A percentile compares a stretch with the other conserved stretches of the same genome.
These are phyloP conservation scores for Nasonia vitripennis DNA, from an alignment of 1,140 invertebrate species.

Conservation along the genomic window DNA sequence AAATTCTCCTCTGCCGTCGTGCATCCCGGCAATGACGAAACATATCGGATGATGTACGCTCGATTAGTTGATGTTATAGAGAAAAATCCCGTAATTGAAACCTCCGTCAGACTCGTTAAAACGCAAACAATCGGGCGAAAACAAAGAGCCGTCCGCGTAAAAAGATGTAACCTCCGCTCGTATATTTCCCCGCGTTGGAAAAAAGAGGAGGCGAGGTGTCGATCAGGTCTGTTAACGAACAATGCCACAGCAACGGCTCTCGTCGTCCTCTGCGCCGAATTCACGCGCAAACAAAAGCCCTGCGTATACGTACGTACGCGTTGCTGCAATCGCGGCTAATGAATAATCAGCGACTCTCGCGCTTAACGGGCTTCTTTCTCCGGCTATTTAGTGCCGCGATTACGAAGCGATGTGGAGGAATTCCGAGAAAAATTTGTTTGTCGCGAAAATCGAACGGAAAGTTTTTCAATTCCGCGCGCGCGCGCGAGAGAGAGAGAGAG, in stretches of 20 bases:
- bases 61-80: no score
- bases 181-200: neutral
- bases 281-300: slow-evolving; percentile 45
- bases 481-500: no score
- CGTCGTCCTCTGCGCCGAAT: slow-evolving; percentile 36
- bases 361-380: neutral
- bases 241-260: slow-evolving; percentile 50
- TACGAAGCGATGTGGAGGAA: no score
- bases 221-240: slow-evolving; percentile 59
- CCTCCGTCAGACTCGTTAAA: neutral
- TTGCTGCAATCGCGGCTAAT: slow-evolving; percentile 2
- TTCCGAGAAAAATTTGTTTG: neutral
- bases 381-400: neutral
- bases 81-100: no score
- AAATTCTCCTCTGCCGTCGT: neutral
- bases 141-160: neutral
- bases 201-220: slow-evolving; percentile 54
- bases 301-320: no score
- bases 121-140: neutral
- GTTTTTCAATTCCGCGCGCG: neutral
- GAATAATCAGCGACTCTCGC: neutral
- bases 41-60: no score
- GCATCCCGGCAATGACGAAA: no score
- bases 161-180: neutral
- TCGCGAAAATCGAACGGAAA: neutral